A percentile compares a stretch with the other conserved stretches of the same genome.
Evolutionary conservation across 1,140 invertebrate genomes (phyloP).

Genomic region (Ridgeia piscesae): DNA sequence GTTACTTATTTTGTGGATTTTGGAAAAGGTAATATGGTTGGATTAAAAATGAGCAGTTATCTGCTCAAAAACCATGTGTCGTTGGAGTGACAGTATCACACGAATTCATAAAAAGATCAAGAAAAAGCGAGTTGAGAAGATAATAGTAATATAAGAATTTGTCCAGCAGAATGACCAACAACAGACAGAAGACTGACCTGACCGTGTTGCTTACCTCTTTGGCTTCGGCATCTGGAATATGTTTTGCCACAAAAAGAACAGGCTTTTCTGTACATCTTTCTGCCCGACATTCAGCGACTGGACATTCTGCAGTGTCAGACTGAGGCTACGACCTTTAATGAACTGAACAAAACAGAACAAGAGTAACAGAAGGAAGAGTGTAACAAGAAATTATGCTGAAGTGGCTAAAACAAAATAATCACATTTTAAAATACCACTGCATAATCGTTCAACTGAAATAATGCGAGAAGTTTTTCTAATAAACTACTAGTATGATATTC

Average conservation of each 20-base stretch:
- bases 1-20: no score
- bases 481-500: no score
- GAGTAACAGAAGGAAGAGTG: not conserved
- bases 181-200: not conserved
- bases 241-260: conserved; percentile 83
- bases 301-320: conserved; percentile 65
- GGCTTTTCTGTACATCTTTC: conserved; percentile 82
- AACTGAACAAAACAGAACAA: conserved; percentile 59
- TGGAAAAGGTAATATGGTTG: no score
- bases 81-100: no score
- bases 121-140: no score
- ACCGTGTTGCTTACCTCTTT: conserved; percentile 43
- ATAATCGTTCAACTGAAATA: not conserved
- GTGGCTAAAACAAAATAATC: not conserved
- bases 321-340: conserved; percentile 55
- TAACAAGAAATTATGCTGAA: not conserved
- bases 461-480: no score
- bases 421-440: not conserved
- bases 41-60: no score
- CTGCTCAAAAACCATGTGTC: no score
- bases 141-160: no score
- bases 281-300: conserved; percentile 73
- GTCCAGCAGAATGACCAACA: conserved; percentile 3
- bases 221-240: conserved; percentile 69
- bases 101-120: no score